Percentiles rank a stretch among this genome's conserved stretches.
phyloP scores from a whole-genome alignment of 2,797 vertebrate genomes.

The Phalloptychus januarius region DNA sequence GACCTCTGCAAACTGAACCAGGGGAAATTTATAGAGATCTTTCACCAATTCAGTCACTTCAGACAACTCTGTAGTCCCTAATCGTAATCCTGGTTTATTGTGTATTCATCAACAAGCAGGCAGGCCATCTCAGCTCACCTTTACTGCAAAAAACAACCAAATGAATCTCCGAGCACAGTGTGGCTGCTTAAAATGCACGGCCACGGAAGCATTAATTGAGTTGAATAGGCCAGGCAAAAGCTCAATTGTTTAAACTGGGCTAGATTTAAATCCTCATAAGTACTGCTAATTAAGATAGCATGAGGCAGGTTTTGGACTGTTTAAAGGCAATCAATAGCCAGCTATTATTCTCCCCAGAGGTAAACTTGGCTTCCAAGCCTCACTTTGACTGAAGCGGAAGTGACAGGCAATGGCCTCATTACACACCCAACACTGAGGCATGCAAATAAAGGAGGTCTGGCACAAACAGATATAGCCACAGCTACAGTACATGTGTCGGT shows the following conservation, averaged over 20 bases:
- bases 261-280: slow-evolving; percentile 77
- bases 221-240: slow-evolving; percentile 70
- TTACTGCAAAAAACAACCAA: slow-evolving; percentile 65
- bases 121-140: slow-evolving; percentile 58
- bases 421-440: slow-evolving; percentile 51
- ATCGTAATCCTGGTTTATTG: slow-evolving; percentile 55
- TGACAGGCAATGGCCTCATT: slow-evolving; percentile 72
- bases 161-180: slow-evolving; percentile 52
- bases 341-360: slow-evolving; percentile 71
- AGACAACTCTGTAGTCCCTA: slow-evolving; percentile 44
- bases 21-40: slow-evolving; percentile 42
- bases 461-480: slow-evolving; percentile 43
- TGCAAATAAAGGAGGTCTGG: slow-evolving; percentile 58
- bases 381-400: slow-evolving; percentile 69
- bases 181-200: slow-evolving; percentile 58
- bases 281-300: slow-evolving; percentile 80
- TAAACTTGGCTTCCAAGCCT: slow-evolving; percentile 68
- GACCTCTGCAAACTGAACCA: slow-evolving; percentile 21
- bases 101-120: slow-evolving; percentile 60
- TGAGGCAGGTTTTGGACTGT: slow-evolving; percentile 75
- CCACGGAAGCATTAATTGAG: slow-evolving; percentile 70
- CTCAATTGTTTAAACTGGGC: slow-evolving; percentile 71
- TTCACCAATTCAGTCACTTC: slow-evolving; percentile 58
- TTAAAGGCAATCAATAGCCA: slow-evolving; percentile 77
- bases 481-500: slow-evolving; percentile 16